Percentiles rank a stretch among this genome's conserved stretches.
phyloP scores from a whole-genome alignment of 2,797 vertebrate species.

The Adelosebastes latens region DNA sequence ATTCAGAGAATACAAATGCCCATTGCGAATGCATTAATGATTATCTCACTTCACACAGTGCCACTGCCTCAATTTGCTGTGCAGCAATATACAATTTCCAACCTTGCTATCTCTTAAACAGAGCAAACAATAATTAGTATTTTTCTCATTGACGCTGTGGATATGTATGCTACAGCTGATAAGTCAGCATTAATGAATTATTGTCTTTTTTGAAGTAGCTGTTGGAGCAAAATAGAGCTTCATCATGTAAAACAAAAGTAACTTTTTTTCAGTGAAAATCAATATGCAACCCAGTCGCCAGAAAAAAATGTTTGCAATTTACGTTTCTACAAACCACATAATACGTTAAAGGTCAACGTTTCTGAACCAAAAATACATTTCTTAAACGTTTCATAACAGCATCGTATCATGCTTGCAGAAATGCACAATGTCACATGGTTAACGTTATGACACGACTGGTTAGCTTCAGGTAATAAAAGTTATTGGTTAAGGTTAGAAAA shows the following conservation, averaged over 20 bases:
- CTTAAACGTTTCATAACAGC: neutral
- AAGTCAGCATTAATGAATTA: conserved; percentile 14
- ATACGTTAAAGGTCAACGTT: too few species aligned
- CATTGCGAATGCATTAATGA: conserved; percentile 48
- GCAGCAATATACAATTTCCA: conserved; percentile 14
- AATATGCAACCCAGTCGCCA: neutral
- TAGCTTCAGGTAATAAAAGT: too few species aligned
- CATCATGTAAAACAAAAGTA: neutral
- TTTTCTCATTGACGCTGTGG: conserved; percentile 6
- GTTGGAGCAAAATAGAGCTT: neutral
- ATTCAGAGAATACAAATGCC: conserved; percentile 41
- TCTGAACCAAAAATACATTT: neutral
- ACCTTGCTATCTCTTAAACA: conserved; percentile 21
- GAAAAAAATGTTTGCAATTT: neutral
- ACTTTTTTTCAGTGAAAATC: neutral
- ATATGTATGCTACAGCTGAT: conserved; percentile 21
- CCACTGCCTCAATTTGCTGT: conserved; percentile 26
- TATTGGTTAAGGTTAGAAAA: too few species aligned
- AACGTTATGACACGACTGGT: too few species aligned
- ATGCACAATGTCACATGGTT: too few species aligned
- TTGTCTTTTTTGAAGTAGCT: neutral
- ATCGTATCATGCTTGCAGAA: neutral
- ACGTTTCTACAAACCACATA: neutral
- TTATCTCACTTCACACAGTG: conserved; percentile 41
- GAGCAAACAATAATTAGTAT: conserved; percentile 42